Base-by-base conservation (phyloP, 2,113 vertebrate genomes). In the Pollachius pollachius region DNA sequence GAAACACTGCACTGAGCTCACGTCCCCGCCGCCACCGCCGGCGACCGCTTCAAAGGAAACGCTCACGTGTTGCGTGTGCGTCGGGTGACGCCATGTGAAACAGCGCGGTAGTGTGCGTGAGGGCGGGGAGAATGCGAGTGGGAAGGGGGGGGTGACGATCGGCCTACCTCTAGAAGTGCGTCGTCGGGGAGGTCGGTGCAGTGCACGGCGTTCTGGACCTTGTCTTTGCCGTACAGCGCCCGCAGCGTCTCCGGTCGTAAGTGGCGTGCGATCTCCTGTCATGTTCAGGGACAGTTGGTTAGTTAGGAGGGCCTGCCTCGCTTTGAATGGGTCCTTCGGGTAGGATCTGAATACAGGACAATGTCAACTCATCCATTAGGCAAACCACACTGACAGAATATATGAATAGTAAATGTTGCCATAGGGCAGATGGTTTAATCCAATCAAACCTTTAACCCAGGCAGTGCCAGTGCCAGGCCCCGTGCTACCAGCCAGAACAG, bases 101-200 rank as follows among this genome's bases (percentile, higher is more conserved):
- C 41, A 48, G 41, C 12, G 8, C 12, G 41, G 41, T 48, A 13
- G 41, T 48, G 41, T 48, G 41, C 12, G 41, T 12, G 3, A 11
- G 18, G 74, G 72, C 64, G 72, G 54, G 65, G 2, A 63, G 61
- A 64, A 17, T 52, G 65, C 52, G 59, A 4, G 8, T 62, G 25
- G 16, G 15, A 17, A n/a, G 65, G 30, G 21, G 57, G 23, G 23
- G 23, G 19, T 70, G 59, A 64, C 27, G 8, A 13, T 5, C 17
- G 64, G 76, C 83, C 70, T 89, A 98, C 97, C 94, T 99, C 97
- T 78, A 98, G 67, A n/a, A 94, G 79, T 2, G 93, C 85, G 17
- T 99, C 97, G 68, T 99, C 96, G 1, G 95, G 95, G 60, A 99
- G 92, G 81, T 99, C 97, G 0, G 96, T 97, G 62, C 96, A 98